Evolutionary conservation across 2,888 invertebrate genomes (phyloP), one percentile per base, ranked within the genome.

Genomic region (Harpalus rufipes): DNA sequence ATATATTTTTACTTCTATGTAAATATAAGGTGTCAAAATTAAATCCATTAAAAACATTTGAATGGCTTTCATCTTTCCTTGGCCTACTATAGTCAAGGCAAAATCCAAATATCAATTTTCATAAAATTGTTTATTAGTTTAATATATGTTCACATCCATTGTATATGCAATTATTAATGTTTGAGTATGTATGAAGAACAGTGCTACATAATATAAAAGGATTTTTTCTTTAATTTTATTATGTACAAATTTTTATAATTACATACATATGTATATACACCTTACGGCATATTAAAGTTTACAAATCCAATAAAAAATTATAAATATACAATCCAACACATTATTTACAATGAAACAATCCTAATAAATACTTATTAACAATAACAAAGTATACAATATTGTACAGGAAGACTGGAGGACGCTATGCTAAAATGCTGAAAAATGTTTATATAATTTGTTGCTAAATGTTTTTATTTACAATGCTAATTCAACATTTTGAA

Each of bases 241-340:
- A 78, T 78, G 58, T 78, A 78, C 78, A 78, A 78, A 78, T 58
- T 78, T 78, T 78, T 21, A 76, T 78, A 78, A 76, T n/a, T 76
- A 76, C 78, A 78, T 78, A 78, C 59, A 78, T 59, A 78, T 51
- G 18, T 21, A 21, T 78, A 78, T 58, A 78, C 78, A 56, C 56
- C 78, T 58, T n/a, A 32, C 21, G 58, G 78, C 78, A 78, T 78
- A 78, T 58, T 58, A 56, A 78, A 56, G 16, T 51, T 76, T 78
- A 78, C 59, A 58, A 21, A 76, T 76, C 56, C 44, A 51, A 76
- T 58, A 78, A 58, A 41, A 76, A 76, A 76, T 51, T 32, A 78
- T 78, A 58, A 59, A 78, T 58, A 78, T 58, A 76, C 56, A 76
- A 65, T 44, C 72, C 72, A 74, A 74, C 72, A 74, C 72, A 74